A percentile compares a stretch with the other conserved stretches of the same genome.
Evolutionary conservation across 2,797 vertebrate genomes (phyloP).

Genomic region (Poliocrania exsul): DNA sequence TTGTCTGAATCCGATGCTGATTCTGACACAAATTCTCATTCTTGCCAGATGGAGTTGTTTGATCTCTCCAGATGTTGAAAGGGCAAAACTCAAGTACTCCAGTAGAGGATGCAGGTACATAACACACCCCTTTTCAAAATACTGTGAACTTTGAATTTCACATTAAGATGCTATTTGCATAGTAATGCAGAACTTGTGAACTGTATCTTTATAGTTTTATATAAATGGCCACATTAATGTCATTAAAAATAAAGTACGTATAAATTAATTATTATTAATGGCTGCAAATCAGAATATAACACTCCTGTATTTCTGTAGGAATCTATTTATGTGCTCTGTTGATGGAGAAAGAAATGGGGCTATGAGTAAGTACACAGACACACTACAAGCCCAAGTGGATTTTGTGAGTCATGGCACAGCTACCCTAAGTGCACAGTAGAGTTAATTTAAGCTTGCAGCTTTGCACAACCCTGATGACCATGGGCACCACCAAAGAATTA

Average conservation of each 20-base stretch:
- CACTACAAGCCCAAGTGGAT: background rate
- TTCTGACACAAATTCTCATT: background rate
- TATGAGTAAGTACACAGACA: background rate
- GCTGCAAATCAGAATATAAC: background rate
- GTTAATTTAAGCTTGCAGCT: background rate
- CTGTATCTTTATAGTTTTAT: background rate
- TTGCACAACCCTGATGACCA: background rate
- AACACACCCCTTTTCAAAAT: background rate
- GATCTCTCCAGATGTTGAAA: conserved; percentile 13
- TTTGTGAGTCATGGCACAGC: background rate
- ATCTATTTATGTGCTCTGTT: background rate
- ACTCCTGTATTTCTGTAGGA: background rate
- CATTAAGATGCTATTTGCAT: background rate
- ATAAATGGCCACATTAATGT: background rate
- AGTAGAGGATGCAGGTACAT: background rate
- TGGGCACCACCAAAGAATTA: background rate
- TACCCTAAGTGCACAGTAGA: rapidly evolving
- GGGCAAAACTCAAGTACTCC: background rate
- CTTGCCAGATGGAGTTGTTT: background rate
- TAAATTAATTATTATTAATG: background rate
- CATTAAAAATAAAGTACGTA: background rate
- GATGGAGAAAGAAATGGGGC: background rate
- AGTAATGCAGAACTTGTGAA: background rate
- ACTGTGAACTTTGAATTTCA: background rate
- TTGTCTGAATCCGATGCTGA: background rate